A percentile compares a stretch with the other conserved stretches of the same genome.
Conservation (phyloP, 2,888 invertebrate genomes). For the Imbricaverruca yamaguchii region DNA sequence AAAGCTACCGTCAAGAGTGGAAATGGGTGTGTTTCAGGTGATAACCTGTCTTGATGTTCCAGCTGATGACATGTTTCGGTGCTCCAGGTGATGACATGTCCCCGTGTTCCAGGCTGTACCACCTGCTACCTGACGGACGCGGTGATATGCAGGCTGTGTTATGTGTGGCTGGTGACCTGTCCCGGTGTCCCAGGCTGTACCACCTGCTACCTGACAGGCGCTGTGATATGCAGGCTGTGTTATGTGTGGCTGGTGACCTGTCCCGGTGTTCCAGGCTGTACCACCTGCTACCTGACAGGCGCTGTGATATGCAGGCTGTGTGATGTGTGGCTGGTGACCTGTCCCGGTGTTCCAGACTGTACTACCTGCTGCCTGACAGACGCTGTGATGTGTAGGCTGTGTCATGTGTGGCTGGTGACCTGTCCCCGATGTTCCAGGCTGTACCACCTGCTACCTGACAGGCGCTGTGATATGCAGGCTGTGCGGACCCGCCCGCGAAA, state of each 20-base stretch:
- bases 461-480: slow-evolving; percentile 35
- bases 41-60: too few species aligned
- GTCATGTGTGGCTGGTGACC: background rate
- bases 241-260: too few species aligned
- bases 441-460: slow-evolving; percentile 45
- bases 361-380: too few species aligned
- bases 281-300: too few species aligned
- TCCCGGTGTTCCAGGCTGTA: too few species aligned
- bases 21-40: too few species aligned
- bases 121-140: slow-evolving; percentile 44
- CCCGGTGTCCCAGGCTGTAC: slow-evolving; percentile 39
- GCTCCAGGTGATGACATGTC: background rate
- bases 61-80: too few species aligned
- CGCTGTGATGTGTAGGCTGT: too few species aligned
- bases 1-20: too few species aligned
- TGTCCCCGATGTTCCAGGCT: slow-evolving; percentile 33
- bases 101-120: slow-evolving; percentile 38
- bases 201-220: slow-evolving; percentile 45
- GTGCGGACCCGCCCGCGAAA: slow-evolving; percentile 42
- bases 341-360: too few species aligned
- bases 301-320: too few species aligned
- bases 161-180: background rate
- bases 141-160: slow-evolving; percentile 37
- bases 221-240: slow-evolving; percentile 37
- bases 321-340: too few species aligned